Evolutionary conservation across 2,888 invertebrate genomes (phyloP).

Genomic region (Philonicus albiceps): DNA sequence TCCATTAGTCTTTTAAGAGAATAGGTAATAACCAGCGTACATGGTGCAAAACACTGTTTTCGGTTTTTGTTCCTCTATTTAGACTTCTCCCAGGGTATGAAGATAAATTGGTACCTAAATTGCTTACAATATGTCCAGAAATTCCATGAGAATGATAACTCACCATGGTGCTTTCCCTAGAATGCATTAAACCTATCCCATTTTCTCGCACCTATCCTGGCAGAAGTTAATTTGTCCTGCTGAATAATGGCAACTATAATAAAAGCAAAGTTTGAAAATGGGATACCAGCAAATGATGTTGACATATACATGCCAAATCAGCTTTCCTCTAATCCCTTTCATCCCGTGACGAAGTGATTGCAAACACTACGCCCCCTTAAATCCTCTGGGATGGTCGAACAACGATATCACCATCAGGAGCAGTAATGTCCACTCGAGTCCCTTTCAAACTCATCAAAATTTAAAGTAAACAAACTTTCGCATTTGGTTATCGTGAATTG

Average conservation of each 20-base stretch:
- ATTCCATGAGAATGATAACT: neutral
- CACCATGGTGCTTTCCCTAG: neutral
- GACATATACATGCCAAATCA: neutral
- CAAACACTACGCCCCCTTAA: neutral
- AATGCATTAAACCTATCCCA: neutral
- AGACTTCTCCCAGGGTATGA: neutral
- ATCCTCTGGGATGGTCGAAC: neutral
- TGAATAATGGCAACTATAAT: neutral
- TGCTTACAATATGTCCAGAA: neutral
- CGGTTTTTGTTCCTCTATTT: neutral
- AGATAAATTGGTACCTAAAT: neutral
- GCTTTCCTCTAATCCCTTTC: neutral
- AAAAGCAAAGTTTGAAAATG: neutral
- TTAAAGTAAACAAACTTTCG: slow-evolving; percentile 10
- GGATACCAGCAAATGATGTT: neutral
- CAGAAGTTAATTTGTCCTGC: neutral
- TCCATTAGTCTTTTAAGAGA: neutral
- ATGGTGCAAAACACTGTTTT: neutral
- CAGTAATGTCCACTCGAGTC: neutral
- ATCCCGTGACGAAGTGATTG: neutral
- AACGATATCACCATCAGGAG: neutral
- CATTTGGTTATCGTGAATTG: neutral
- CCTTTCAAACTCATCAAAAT: slow-evolving; percentile 1
- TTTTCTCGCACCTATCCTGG: neutral
- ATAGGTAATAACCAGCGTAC: neutral